Evolutionary conservation across 2,113 vertebrate genomes (phyloP).

Genomic region (Chamaetylas fuelleborni): DNA sequence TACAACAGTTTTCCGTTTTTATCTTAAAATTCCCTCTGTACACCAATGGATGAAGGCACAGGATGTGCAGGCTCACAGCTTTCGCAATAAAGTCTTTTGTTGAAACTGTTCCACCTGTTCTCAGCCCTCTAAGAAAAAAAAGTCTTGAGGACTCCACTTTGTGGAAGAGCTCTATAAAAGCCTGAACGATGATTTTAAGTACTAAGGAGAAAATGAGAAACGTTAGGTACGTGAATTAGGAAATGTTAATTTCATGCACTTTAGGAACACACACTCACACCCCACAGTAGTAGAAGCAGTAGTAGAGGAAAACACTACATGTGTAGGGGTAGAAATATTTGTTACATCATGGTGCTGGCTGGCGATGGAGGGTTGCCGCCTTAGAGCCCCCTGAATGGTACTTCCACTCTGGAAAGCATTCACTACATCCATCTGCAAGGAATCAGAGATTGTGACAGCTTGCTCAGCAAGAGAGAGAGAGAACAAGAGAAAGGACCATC

Average conservation of each 20-base stretch:
- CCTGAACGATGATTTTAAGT: conserved; percentile 86
- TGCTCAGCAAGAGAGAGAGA: conserved; percentile 89
- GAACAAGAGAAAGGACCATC: conserved; percentile 85
- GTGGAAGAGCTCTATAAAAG: conserved; percentile 89
- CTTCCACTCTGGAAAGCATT: conserved; percentile 99
- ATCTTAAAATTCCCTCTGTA: conserved; percentile 48
- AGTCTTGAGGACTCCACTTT: conserved; percentile 82
- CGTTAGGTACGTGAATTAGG: conserved; percentile 87
- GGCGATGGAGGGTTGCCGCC: conserved; percentile 99
- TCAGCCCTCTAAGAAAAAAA: conserved; percentile 79
- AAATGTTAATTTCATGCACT: conserved; percentile 99
- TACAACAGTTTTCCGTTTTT: conserved; percentile 77
- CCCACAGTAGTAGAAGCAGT: conserved; percentile 99
- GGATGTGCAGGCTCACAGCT: conserved; percentile 82
- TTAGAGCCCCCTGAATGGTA: conserved; percentile 99
- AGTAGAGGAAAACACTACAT: conserved; percentile 99
- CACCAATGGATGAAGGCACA: conserved; percentile 63
- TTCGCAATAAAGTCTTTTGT: conserved; percentile 70
- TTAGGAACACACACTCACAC: conserved; percentile 99
- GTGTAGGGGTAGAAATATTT: conserved; percentile 99
- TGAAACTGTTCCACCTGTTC: conserved; percentile 71
- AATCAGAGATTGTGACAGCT: conserved; percentile 99
- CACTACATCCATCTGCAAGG: conserved; percentile 99
- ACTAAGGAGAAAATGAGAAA: conserved; percentile 90
- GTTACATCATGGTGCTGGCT: conserved; percentile 99